These are phyloP conservation scores for Cydia splendana DNA, from an alignment of 1,140 invertebrate species.

Conservation along the genomic window DNA sequence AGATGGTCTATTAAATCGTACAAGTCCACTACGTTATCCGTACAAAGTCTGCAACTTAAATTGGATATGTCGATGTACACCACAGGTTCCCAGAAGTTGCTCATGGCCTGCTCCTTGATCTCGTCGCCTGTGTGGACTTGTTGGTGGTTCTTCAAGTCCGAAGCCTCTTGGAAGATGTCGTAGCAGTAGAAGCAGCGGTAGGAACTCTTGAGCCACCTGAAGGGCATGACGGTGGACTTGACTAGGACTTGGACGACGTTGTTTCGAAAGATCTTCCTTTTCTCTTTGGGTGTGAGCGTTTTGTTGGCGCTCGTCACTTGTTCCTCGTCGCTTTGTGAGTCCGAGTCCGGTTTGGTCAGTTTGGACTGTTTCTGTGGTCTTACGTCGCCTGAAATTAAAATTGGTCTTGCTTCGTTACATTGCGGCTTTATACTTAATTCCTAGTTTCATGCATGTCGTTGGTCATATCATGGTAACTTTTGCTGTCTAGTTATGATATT, in stretches of 20 bases:
- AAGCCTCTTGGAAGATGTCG: constrained; percentile 68
- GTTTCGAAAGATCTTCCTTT: constrained; percentile 59
- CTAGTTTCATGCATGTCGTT: constrained; percentile 44
- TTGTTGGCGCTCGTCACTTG: constrained; percentile 15
- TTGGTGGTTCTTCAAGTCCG: constrained; percentile 63
- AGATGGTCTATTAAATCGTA: constrained; percentile 69
- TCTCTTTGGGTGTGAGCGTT: constrained; percentile 51
- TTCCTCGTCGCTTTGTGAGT: constrained; percentile 14
- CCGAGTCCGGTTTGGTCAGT: not conserved
- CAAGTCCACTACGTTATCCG: constrained; percentile 53
- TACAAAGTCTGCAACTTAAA: constrained; percentile 62
- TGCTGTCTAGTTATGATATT: not conserved
- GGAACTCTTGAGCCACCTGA: constrained; percentile 68
- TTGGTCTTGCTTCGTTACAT: constrained; percentile 39
- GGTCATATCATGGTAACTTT: not conserved
- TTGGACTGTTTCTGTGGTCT: constrained; percentile 50
- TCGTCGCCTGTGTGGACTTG: constrained; percentile 52
- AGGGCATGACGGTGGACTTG: constrained; percentile 70
- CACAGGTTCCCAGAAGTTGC: constrained; percentile 68
- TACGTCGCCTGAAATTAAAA: constrained; percentile 71
- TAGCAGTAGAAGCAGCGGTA: constrained; percentile 74
- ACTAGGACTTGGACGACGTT: constrained; percentile 63
- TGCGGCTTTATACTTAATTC: constrained; percentile 30
- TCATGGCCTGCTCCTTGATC: constrained; percentile 63
- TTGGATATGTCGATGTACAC: constrained; percentile 68